These are phyloP conservation scores for Pristionchus exspectatus DNA, from an alignment of 2,888 invertebrate genomes.

Conservation along the genomic window DNA sequence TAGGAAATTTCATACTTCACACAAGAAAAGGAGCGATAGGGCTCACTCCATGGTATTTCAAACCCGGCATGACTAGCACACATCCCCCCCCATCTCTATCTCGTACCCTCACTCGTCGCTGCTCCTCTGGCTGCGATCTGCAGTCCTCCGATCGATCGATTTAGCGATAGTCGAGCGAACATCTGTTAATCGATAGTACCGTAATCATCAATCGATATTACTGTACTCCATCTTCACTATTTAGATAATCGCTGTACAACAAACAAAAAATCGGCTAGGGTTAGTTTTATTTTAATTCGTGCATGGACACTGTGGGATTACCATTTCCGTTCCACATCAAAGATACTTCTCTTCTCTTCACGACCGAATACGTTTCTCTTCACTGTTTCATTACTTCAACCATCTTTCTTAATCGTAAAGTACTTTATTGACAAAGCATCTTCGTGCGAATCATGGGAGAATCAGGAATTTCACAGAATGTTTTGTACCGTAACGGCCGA, in stretches of 20 bases:
- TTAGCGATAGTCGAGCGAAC: constrained; percentile 26
- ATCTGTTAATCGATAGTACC: not conserved
- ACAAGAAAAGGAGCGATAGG: too few relatives aligned
- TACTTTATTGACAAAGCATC: constrained; percentile 29
- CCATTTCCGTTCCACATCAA: not conserved
- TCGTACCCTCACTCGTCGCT: not conserved
- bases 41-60: too few relatives aligned
- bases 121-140: not conserved
- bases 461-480: constrained; percentile 32
- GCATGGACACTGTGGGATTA: too few relatives aligned
- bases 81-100: too few relatives aligned
- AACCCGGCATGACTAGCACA: too few relatives aligned
- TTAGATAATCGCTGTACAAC: not conserved
- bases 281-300: too few relatives aligned
- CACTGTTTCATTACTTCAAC: not conserved
- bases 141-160: constrained; percentile 21
- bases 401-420: not conserved
- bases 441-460: constrained; percentile 24
- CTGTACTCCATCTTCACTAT: not conserved
- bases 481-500: constrained; percentile 42
- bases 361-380: not conserved
- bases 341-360: not conserved
- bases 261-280: too few relatives aligned
- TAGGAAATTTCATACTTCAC: too few relatives aligned
- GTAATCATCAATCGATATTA: not conserved